Base-by-base conservation (phyloP, 2,888 invertebrate species). In the Seira sanloemensis region DNA sequence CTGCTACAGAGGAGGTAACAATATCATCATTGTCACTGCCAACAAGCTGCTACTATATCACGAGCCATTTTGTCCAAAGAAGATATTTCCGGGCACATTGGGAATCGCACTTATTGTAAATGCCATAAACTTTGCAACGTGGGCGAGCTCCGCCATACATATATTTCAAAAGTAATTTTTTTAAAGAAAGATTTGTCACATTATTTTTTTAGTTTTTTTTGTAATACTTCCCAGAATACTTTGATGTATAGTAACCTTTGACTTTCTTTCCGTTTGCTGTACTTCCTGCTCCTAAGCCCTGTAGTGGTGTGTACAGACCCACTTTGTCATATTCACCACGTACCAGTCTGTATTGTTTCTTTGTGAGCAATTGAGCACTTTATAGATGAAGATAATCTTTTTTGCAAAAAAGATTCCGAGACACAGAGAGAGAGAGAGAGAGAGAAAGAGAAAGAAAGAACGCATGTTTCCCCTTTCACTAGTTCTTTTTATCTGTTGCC, bases 31-130 rank as follows among this genome's bases (percentile, higher is more conserved):
- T 37, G 21, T 65, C 74, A 62, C 58, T 25, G 54, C 50, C 72
- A 73, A 5, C 65, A 21, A 46, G 21, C 46, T 9, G 21, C 27
- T 23, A 21, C 27, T 65, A 75, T 54, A 76, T 76, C 76, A 68
- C 68, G n/a, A 54, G 62, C 23, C 68, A 21, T 68, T 76, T 76
- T 67, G 76, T 76, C 76, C 18, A 27, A 26, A 58, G 0, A 50
- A 50, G 50, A 50, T 50, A 50, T 50, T 50, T 50, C n/a, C 50
- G n/a, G n/a, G n/a, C n/a, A n/a, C n/a, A n/a, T n/a, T n/a, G n/a
- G n/a, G n/a, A n/a, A n/a, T n/a, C n/a, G n/a, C n/a, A n/a, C n/a
- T n/a, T n/a, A n/a, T n/a, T n/a, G n/a, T n/a, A n/a, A n/a, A n/a
- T n/a, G n/a, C n/a, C n/a, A n/a, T n/a, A n/a, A n/a, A n/a, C n/a